Percentiles rank a stretch among this genome's conserved stretches.
Conservation (phyloP, 2,888 invertebrate species). For the Fragum sueziense region DNA sequence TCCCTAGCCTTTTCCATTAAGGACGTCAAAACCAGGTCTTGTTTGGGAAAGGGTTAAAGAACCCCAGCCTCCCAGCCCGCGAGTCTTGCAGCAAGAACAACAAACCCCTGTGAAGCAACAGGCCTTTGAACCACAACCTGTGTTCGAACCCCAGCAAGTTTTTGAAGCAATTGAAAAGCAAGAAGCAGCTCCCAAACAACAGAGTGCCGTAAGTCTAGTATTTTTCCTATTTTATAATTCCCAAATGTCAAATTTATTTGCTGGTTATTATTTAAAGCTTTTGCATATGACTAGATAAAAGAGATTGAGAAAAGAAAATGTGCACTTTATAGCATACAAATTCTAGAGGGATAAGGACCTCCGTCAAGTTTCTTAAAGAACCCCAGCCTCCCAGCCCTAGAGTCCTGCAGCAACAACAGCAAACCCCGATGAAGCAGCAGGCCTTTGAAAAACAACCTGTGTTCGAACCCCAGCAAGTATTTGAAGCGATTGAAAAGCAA, state of each 20-base stretch:
- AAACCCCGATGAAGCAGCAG: no score
- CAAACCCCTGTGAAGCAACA: background rate
- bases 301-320: no score
- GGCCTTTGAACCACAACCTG: conserved; percentile 6
- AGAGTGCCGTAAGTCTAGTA: conserved; percentile 68
- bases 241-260: no score
- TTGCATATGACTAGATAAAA: no score
- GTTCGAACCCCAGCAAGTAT: background rate
- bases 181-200: conserved; percentile 55
- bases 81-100: conserved; percentile 1
- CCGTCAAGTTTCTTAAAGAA: no score
- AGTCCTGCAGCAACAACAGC: background rate
- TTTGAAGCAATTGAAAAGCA: conserved; percentile 64
- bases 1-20: no score
- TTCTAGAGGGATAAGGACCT: no score
- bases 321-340: no score
- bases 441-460: background rate
- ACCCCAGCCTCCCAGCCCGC: conserved; percentile 4
- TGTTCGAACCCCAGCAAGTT: conserved; percentile 51
- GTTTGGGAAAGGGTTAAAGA: conserved; percentile 31
- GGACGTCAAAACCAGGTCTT: no score
- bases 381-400: conserved; percentile 11
- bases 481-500: background rate
- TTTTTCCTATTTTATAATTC: no score
- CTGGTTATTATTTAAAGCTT: no score